Evolutionary conservation across 2,113 vertebrate genomes (phyloP), one percentile per base, ranked within the genome.

Genomic region (Eudorcas thomsonii): DNA sequence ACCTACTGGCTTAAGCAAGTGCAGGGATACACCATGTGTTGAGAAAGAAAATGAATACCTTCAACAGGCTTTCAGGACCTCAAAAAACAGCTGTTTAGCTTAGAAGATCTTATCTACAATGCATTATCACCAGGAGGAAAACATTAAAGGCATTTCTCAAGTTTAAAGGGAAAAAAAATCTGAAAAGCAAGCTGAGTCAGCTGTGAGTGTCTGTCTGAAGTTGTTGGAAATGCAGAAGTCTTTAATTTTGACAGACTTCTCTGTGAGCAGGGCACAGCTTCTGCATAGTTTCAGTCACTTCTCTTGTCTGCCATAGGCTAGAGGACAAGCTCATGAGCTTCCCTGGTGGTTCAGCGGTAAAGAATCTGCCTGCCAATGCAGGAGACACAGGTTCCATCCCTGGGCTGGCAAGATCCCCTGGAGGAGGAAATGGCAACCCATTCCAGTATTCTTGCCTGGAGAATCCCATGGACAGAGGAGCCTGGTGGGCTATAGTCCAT

Each of bases 161-260:
- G 85, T 94, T 95, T 62, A 96, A 97, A 2, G 30, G 36, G 57
- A 93, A 95, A 97, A 87, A 77, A 59, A 52, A 28, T 95, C 93
- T 97, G 88, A 84, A 90, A 95, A 88, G 48, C 90, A 91, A 83
- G n/a, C 43, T 88, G 59, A 95, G 74, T 50, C 84, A 54, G 92
- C 50, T 77, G 33, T 48, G 59, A 59, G 23, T 45, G 43, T 83
- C 55, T 59, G 78, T 62, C 60, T 64, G 78, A 25, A 91, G 50
- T 26, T 60, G 36, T 26, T 33, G 5, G 16, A 36, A 19, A 84
- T 28, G 30, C 2, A 8, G 52, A 89, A 84, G 21, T 78, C 96
- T 80, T 59, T 5, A 57, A 67, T 5, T 36, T 4, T 54, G 4
- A 81, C 74, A 19, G 8, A 23, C 43, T 33, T 28, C 25, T 80